phyloP scores from a whole-genome alignment of 2,888 invertebrate species.

The Nephrocerus scutellatus region DNA sequence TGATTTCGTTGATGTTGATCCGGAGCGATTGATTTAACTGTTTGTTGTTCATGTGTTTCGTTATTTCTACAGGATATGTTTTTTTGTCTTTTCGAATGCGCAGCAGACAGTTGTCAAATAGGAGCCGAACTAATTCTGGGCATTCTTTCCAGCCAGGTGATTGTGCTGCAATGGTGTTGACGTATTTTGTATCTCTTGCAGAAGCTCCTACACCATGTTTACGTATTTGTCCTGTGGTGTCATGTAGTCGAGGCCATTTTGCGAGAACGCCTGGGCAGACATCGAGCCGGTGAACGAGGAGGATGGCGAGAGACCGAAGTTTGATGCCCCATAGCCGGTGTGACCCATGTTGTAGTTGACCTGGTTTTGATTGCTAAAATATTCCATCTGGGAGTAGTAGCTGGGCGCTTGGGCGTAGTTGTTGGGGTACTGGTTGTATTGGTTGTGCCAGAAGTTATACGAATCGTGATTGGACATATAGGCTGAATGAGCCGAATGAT shows the following conservation, averaged over 20 bases:
- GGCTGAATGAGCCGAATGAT: slow-evolving; percentile 46
- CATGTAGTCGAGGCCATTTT: slow-evolving; percentile 48
- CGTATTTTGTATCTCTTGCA: slow-evolving; percentile 20
- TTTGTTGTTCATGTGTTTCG: too few relatives aligned
- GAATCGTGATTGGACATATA: slow-evolving; percentile 46
- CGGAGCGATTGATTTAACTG: too few relatives aligned
- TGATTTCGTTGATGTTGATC: too few relatives aligned
- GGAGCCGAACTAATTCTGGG: too few relatives aligned
- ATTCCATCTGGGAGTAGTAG: slow-evolving; percentile 49
- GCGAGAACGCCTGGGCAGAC: slow-evolving; percentile 47
- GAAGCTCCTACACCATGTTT: slow-evolving; percentile 49
- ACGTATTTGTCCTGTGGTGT: slow-evolving; percentile 48
- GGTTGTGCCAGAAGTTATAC: slow-evolving; percentile 49
- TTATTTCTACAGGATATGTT: too few relatives aligned
- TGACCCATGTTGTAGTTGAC: slow-evolving; percentile 49
- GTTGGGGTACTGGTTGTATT: slow-evolving; percentile 48
- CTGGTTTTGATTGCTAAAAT: slow-evolving; percentile 48
- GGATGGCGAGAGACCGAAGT: slow-evolving; percentile 47
- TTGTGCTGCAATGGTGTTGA: slow-evolving; percentile 36
- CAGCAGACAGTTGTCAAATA: too few relatives aligned
- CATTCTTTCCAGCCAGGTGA: slow-evolving; percentile 13
- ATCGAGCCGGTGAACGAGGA: slow-evolving; percentile 46
- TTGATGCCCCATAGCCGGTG: slow-evolving; percentile 44
- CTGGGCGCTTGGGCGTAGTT: slow-evolving; percentile 46
- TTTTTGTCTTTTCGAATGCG: too few relatives aligned